Percentiles rank a stretch among this genome's conserved stretches.
phyloP scores from a whole-genome alignment of 2,888 invertebrate genomes.

The Platycheirus rosarum region DNA sequence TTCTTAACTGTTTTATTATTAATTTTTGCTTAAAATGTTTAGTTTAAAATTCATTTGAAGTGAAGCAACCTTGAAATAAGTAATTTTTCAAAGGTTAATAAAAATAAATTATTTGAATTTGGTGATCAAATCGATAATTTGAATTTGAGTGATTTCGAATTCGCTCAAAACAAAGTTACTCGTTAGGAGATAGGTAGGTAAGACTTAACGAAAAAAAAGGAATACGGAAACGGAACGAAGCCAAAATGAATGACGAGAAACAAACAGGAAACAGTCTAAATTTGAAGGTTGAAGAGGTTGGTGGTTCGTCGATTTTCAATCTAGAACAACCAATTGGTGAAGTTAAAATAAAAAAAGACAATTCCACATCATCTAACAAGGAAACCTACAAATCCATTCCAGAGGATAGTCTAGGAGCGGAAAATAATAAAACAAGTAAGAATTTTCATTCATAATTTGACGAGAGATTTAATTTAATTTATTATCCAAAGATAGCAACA shows the following conservation, averaged over 20 bases:
- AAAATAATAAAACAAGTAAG: constrained; percentile 59
- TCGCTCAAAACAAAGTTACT: background rate
- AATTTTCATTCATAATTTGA: constrained; percentile 42
- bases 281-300: constrained; percentile 74
- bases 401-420: constrained; percentile 83
- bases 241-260: constrained; percentile 49
- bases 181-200: background rate
- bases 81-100: constrained; percentile 11
- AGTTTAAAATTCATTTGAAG: background rate
- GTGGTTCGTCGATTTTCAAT: too few relatives aligned
- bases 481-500: background rate
- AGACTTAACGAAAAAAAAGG: constrained; percentile 54
- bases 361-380: constrained; percentile 29
- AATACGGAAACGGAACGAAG: constrained; percentile 56
- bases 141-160: constrained; percentile 34
- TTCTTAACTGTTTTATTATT: background rate
- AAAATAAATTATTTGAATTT: constrained; percentile 27
- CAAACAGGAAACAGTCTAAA: constrained; percentile 75
- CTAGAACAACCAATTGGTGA: background rate
- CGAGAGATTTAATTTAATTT: too few relatives aligned
- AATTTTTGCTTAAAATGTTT: background rate
- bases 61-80: constrained; percentile 16
- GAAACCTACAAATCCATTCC: constrained; percentile 85
- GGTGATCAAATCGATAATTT: constrained; percentile 18
- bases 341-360: constrained; percentile 36